Evolutionary conservation across 2,113 vertebrate genomes (phyloP).

Genomic region (Falco punctatus): DNA sequence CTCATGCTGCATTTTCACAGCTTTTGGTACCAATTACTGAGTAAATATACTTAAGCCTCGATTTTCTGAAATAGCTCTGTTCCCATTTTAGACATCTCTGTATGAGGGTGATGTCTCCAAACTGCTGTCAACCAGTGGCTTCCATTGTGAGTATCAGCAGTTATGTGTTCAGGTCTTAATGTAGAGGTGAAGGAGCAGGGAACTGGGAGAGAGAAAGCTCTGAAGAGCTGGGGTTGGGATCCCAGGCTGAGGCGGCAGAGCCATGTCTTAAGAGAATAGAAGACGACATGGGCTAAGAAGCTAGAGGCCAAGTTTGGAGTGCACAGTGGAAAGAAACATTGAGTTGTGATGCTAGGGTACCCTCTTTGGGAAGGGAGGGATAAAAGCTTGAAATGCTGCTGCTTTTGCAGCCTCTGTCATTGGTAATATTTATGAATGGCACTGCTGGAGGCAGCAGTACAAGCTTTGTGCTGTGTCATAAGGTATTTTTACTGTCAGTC

Average conservation of each 20-base stretch:
- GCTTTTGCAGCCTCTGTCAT: background rate
- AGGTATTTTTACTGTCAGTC: background rate
- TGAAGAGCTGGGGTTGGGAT: background rate
- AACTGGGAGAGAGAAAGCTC: background rate
- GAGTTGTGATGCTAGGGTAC: background rate
- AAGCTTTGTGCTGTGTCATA: background rate
- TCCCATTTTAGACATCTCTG: background rate
- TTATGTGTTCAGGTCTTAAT: fast-evolving
- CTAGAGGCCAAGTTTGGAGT: background rate
- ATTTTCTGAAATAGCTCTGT: background rate
- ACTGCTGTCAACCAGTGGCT: background rate
- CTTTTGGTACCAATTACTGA: background rate
- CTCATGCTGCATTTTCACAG: background rate
- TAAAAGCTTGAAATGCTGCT: background rate
- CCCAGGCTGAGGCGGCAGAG: background rate
- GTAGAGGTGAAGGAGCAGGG: background rate
- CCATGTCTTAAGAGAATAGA: fast-evolving
- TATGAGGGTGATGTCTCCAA: background rate
- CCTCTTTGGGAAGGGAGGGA: background rate
- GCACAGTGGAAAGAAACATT: background rate
- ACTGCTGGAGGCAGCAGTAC: background rate
- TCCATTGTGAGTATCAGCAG: background rate
- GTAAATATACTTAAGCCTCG: background rate
- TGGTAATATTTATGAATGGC: background rate
- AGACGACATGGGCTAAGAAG: background rate